Evolutionary conservation across 2,797 vertebrate genomes (phyloP), one percentile per base, ranked within the genome.

Genomic region (Sternotherus odoratus): DNA sequence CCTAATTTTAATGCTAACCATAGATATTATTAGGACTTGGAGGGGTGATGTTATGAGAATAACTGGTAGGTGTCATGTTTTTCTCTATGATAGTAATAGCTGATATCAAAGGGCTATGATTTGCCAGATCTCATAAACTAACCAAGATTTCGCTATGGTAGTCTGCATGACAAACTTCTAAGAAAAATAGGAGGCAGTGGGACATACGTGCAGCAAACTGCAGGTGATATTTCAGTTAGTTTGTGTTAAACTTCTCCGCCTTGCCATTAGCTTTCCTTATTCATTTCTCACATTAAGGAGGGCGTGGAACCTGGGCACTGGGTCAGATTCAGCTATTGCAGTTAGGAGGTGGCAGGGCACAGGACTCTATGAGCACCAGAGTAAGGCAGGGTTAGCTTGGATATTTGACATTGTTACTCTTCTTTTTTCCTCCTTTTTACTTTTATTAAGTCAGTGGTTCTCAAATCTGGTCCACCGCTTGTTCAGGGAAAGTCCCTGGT

Each of bases 111-210:
- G 63, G 9, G n/a, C 17, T 92, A 89, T 77, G 84, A 90, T 94
- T 95, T 94, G 28, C 94, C 82, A 94, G 75, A 89, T 11, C 43
- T 23, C 63, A 69, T 39, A 69, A 69, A 84, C 82, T 93, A 95
- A 94, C 87, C 75, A 92, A 79, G 90, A 48, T 53, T 92, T 87
- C 87, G 33, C 80, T 91, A 5, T 79, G 17, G 88, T 79, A 66
- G 8, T 94, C 92, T 93, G 53, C 82, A 92, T 90, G 63, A 63
- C 92, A 95, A 63, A 79, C 93, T 43, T 94, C 95, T 89, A 93
- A 93, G 92, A 94, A 89, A 30, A 96, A 89, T 90, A 93, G 95
- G 94, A 96, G 89, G 89, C 87, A 79, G 90, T 86, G 72, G 88
- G 86, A 87, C 93, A 91, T 57, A 46, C 66, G 92, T 69, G n/a